Conservation (phyloP, 2,797 vertebrate species). For the Hippocampus kuda region DNA sequence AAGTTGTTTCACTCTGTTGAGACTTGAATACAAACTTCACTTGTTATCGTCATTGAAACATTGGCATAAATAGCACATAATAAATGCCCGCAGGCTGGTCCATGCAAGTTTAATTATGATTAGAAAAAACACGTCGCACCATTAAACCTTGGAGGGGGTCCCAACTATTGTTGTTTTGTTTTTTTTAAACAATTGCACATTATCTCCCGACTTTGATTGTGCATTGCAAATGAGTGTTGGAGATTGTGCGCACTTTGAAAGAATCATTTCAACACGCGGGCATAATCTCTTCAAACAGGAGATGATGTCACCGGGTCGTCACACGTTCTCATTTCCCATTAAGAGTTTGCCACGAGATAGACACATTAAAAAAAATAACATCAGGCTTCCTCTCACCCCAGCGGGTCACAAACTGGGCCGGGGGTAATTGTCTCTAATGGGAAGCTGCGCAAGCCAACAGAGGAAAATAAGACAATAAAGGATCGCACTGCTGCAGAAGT, state of each 20-base stretch:
- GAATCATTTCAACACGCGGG: neutral
- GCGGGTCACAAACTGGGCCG: slow-evolving; percentile 4
- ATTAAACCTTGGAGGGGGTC: slow-evolving; percentile 1
- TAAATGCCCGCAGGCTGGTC: slow-evolving; percentile 1
- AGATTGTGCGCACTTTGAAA: neutral
- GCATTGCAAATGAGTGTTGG: neutral
- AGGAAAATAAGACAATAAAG: slow-evolving; percentile 5
- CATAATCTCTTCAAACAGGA: slow-evolving; percentile 3
- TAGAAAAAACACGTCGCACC: neutral
- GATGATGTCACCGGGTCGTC: slow-evolving; percentile 8
- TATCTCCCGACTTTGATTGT: slow-evolving; percentile 3
- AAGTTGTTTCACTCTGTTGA: neutral
- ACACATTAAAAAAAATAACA: slow-evolving; percentile 6
- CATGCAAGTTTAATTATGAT: neutral
- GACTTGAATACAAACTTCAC: neutral
- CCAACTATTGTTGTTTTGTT: neutral
- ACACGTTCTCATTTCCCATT: slow-evolving; percentile 17
- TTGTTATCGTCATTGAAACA: neutral
- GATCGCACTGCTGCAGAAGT: neutral
- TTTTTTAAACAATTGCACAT: neutral
- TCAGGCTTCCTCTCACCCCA: neutral
- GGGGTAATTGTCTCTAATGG: slow-evolving; percentile 17
- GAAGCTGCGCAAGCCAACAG: neutral
- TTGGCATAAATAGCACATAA: neutral
- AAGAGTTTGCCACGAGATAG: slow-evolving; percentile 6